Evolutionary conservation across 1,140 invertebrate species (phyloP), one percentile per base, ranked within the genome.

Genomic region (Gonatopus flavifemur): DNA sequence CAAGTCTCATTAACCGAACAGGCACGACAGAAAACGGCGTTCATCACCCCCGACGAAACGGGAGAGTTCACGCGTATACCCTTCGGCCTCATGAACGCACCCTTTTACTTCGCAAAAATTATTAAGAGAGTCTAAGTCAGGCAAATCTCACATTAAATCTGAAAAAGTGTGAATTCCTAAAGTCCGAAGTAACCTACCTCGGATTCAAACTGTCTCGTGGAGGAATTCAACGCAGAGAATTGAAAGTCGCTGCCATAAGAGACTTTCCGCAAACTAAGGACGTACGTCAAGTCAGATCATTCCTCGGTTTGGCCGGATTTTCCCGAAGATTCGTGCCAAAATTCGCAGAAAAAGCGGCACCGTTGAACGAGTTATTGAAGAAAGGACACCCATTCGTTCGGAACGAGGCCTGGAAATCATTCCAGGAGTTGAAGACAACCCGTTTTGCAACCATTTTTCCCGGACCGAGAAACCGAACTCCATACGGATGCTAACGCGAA

Each of bases 81-180:
- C n/a, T 80, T 81, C 55, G 80, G 80, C 19, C 49, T 80, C 21
- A 46, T 41, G 13, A 78, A 77, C 52, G 66, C 69, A 13, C 66
- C 70, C 13, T 55, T 66, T 7, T 64, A 69, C 3, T 82, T 81
- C 52, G 68, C 74, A 52, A 38, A 67, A 30, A 33, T 19, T 15
- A 49, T 45, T 36, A 43, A 42, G 15, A 43, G 15, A 22, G 22
- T 35, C 15, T 61, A 10, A 30, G 40, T 9, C 2, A 19, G 31
- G 19, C 48, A 32, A 49, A 46, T 15, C 32, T 69, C 2, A 19
- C 49, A 1, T 35, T 66, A 5, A 59, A 61, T 18, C 13, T 59
- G 4, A 19, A 39, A 1, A 61, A 66, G 33, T 58, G 64, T 25
- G 43, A 40, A 5, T 63, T 66, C 21, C 41, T 53, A n/a, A 15